Evolutionary conservation across 2,797 vertebrate genomes (phyloP).

Genomic region (Cirrhinus molitorella): DNA sequence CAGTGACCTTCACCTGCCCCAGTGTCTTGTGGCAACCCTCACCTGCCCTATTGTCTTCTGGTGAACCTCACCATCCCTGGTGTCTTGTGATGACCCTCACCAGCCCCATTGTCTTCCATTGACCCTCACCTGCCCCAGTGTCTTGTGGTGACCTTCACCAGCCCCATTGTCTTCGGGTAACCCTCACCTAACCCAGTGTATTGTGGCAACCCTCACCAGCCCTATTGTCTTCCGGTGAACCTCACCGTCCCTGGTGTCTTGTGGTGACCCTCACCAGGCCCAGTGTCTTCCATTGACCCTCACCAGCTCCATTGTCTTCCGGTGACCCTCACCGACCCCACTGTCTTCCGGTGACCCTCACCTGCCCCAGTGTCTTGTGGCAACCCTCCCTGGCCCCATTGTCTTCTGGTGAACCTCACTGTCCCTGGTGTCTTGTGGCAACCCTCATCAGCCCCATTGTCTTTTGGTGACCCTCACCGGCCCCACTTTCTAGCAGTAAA

Average conservation of each 20-base stretch:
- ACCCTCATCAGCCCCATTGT: neutral
- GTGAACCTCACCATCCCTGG: neutral
- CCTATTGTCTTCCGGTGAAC: no score
- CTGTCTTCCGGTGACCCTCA: neutral
- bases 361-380: accelerated
- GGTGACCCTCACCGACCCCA: neutral
- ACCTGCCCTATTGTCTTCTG: accelerated
- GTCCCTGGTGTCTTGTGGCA: neutral
- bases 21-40: neutral
- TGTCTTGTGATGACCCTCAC: neutral
- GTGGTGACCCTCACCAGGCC: neutral
- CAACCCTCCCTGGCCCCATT: no score
- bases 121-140: neutral
- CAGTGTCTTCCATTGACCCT: neutral
- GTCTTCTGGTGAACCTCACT: neutral
- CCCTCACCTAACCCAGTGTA: accelerated
- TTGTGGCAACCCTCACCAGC: no score
- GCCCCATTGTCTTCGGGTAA: no score
- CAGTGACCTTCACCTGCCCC: neutral
- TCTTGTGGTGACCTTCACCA: neutral
- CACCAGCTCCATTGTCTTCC: no score
- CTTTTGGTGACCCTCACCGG: neutral
- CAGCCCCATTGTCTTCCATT: neutral
- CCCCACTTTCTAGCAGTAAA: no score
- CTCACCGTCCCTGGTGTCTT: neutral